Percentiles rank a stretch among this genome's conserved stretches.
Conservation (phyloP, 2,888 invertebrate genomes). For the Celastrina argiolus region DNA sequence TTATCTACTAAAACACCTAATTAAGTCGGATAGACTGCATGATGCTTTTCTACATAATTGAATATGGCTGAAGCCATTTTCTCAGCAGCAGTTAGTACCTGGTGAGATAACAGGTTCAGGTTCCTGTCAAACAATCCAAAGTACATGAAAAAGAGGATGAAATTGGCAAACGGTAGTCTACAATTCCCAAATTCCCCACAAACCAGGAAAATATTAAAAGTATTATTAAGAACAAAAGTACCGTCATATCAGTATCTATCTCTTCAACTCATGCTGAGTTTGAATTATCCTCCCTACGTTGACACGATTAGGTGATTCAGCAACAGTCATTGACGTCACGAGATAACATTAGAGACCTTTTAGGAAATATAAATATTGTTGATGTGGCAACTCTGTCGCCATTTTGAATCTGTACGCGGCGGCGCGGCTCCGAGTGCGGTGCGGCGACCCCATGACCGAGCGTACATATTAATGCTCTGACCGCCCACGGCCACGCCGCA, state of each 20-base stretch:
- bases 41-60: too few species aligned
- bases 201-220: background rate
- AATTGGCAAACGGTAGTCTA: background rate
- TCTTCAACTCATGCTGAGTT: background rate
- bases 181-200: background rate
- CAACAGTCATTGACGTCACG: background rate
- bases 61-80: too few species aligned
- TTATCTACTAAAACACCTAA: too few species aligned
- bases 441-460: slow-evolving; percentile 71
- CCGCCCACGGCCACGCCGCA: slow-evolving; percentile 66
- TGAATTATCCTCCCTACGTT: background rate
- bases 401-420: slow-evolving; percentile 39
- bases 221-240: background rate
- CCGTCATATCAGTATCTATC: background rate
- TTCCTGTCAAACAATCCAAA: too few species aligned
- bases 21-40: too few species aligned
- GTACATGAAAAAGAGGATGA: background rate
- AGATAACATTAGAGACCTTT: background rate
- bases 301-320: background rate
- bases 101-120: too few species aligned
- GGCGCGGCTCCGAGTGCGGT: slow-evolving; percentile 34
- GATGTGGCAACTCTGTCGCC: slow-evolving; percentile 32
- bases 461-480: slow-evolving; percentile 69
- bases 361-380: background rate
- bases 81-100: too few species aligned